Percentiles rank a stretch among this genome's conserved stretches.
phyloP scores from a whole-genome alignment of 2,113 vertebrate species.

The Prinia subflava region DNA sequence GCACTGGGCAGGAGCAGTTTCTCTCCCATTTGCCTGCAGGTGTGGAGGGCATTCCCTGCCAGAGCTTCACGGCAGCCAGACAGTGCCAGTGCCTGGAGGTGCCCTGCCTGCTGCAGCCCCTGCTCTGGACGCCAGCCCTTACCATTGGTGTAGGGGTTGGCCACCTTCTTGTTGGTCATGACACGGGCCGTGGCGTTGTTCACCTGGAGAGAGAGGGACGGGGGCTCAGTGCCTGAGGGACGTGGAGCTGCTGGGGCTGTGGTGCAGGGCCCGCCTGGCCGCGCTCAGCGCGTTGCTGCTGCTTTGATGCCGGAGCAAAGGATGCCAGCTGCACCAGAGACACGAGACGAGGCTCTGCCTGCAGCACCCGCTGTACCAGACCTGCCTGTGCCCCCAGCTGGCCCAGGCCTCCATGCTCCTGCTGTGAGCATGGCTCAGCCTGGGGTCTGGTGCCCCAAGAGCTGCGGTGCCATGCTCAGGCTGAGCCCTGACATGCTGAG shows the following conservation, averaged over 20 bases:
- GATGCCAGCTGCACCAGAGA: not conserved
- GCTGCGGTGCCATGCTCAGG: not conserved
- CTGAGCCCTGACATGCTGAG: not conserved
- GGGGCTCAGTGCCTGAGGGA: not conserved
- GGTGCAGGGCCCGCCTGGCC: not conserved
- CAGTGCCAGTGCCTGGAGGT: rapidly evolving
- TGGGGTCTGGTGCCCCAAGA: not conserved
- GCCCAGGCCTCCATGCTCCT: not conserved
- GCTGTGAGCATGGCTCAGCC: rapidly evolving
- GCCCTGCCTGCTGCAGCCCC: not conserved
- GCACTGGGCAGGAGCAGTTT: not conserved
- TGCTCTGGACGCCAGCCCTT: not conserved
- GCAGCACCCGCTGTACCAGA: not conserved
- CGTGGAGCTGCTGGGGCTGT: not conserved
- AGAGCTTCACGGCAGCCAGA: not conserved
- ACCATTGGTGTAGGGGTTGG: slow-evolving; percentile 92
- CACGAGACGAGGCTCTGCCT: not conserved
- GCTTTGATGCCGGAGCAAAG: not conserved
- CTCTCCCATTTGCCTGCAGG: not conserved
- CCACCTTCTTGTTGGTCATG: slow-evolving; percentile 96
- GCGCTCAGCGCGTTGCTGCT: not conserved
- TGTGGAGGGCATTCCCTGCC: not conserved
- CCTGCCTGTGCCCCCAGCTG: not conserved
- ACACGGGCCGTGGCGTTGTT: slow-evolving; percentile 94
- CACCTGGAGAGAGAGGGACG: slow-evolving; percentile 74